A percentile compares a stretch with the other conserved stretches of the same genome.
phyloP scores from a whole-genome alignment of 2,113 vertebrate genomes.

The Larimichthys crocea region DNA sequence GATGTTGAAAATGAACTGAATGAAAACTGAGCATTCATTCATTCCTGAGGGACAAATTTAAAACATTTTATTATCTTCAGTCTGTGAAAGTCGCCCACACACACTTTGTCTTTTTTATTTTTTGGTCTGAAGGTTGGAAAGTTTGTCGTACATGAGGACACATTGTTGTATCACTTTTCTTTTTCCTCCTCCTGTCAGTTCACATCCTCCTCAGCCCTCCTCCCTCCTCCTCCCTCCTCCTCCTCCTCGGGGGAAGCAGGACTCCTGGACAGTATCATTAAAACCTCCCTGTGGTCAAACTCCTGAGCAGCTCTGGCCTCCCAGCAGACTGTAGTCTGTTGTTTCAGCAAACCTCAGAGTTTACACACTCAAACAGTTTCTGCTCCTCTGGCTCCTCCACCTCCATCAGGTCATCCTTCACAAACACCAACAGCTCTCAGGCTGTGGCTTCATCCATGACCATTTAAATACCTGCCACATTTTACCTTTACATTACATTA shows the following conservation, averaged over 20 bases:
- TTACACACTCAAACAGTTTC: slow-evolving; percentile 54
- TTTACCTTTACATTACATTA: no score
- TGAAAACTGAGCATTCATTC: no score
- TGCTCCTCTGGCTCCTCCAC: slow-evolving; percentile 45
- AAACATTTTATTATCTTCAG: no score
- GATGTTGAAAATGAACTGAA: no score
- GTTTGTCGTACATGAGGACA: background rate
- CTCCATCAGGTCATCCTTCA: slow-evolving; percentile 19
- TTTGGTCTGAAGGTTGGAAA: no score
- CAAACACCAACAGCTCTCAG: no score
- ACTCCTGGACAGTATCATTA: slow-evolving; percentile 67
- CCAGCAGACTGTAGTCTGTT: slow-evolving; percentile 53
- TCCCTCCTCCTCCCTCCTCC: background rate
- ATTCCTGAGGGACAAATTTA: no score
- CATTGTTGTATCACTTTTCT: background rate
- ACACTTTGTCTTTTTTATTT: no score
- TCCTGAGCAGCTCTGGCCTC: slow-evolving; percentile 41
- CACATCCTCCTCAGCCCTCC: no score
- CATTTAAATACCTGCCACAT: no score
- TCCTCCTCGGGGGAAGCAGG: background rate
- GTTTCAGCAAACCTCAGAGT: slow-evolving; percentile 64
- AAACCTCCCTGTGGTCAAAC: slow-evolving; percentile 59
- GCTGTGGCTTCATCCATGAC: no score
- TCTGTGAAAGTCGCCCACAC: no score
- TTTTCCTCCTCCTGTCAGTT: background rate